Conservation (phyloP, 1,140 invertebrate genomes). For the Acyrthosiphon pisum region DNA sequence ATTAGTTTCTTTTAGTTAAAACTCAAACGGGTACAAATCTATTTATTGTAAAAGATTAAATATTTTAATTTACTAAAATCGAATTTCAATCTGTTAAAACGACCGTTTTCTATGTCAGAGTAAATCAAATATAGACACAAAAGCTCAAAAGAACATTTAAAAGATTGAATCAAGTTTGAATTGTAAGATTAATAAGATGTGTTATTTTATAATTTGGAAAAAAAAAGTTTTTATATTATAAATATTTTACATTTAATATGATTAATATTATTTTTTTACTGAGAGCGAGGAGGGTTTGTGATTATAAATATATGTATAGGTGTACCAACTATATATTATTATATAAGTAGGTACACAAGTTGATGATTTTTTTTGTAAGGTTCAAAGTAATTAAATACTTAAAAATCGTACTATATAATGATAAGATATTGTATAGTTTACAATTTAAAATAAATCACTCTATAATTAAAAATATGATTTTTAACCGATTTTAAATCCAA, state of each 20-base stretch:
- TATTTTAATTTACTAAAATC: constrained; percentile 22
- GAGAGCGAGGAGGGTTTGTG: not conserved
- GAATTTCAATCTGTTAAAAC: not conserved
- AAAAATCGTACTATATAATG: too few relatives aligned
- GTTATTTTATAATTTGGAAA: not conserved
- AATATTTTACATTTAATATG: not conserved
- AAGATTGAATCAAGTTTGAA: not conserved
- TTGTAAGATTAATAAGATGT: not conserved
- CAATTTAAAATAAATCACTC: too few relatives aligned
- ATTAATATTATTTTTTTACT: not conserved
- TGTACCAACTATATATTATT: too few relatives aligned
- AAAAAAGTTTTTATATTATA: not conserved
- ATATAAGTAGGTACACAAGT: too few relatives aligned
- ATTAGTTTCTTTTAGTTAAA: constrained; percentile 18
- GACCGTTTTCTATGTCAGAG: not conserved
- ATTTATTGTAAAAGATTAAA: not conserved
- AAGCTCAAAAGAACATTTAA: not conserved
- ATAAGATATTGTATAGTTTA: too few relatives aligned
- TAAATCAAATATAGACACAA: not conserved
- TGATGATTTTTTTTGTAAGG: too few relatives aligned
- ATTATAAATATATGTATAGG: too few relatives aligned
- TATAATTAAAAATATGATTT: too few relatives aligned
- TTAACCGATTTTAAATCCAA: too few relatives aligned
- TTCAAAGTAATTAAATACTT: too few relatives aligned
- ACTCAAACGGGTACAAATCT: not conserved